phyloP scores from a whole-genome alignment of 2,797 vertebrate species.

The Spinus olivaceus region DNA sequence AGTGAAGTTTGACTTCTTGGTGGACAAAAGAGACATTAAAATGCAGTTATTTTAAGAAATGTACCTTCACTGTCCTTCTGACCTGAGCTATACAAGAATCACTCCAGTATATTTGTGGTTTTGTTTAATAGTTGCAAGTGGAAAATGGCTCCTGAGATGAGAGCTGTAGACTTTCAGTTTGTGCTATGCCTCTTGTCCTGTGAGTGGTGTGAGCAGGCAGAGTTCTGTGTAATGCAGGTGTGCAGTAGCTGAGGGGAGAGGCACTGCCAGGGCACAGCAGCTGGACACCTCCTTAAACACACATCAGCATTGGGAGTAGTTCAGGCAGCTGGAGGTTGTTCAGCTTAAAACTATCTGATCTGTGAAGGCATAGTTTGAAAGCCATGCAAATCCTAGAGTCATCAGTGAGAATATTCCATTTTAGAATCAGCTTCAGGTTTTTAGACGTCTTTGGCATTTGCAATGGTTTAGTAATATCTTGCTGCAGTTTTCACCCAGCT shows the following conservation, averaged over 20 bases:
- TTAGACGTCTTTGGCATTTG: neutral
- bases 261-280: neutral
- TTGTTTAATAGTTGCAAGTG: neutral
- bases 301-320: rapidly evolving
- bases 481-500: neutral
- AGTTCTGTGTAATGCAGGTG: rapidly evolving
- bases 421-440: neutral
- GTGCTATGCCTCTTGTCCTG: neutral
- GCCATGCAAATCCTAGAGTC: neutral
- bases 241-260: neutral
- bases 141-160: neutral
- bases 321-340: neutral
- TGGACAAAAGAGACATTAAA: neutral
- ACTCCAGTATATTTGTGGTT: neutral
- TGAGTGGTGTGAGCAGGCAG: neutral
- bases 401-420: neutral
- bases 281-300: neutral
- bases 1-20: neutral
- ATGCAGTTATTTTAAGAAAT: neutral
- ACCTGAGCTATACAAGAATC: neutral
- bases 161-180: neutral
- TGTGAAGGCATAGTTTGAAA: neutral
- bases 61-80: neutral
- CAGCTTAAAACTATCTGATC: neutral
- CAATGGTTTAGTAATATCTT: neutral